A percentile compares a stretch with the other conserved stretches of the same genome.
These are phyloP conservation scores for Pseudolycoriella hygida DNA, from an alignment of 2,888 invertebrate species.

Conservation along the genomic window DNA sequence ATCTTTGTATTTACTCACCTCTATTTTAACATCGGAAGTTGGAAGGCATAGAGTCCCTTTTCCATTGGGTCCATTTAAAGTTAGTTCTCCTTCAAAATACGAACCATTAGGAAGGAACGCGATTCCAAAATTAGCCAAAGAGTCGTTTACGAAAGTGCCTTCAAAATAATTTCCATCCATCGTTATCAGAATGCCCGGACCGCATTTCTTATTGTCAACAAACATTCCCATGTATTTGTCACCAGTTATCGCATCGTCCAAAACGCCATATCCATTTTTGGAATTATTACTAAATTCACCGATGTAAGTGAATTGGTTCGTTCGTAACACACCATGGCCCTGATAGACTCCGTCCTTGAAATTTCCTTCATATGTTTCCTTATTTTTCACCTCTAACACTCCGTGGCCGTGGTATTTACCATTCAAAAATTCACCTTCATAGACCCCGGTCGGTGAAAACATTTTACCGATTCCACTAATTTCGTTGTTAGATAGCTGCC, in stretches of 20 bases:
- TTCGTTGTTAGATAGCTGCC: constrained; percentile 48
- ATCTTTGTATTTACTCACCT: constrained; percentile 9
- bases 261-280: constrained; percentile 73
- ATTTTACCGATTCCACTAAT: constrained; percentile 27
- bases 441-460: constrained; percentile 37
- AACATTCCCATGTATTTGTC: constrained; percentile 85
- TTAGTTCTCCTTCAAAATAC: constrained; percentile 77
- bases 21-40: constrained; percentile 41
- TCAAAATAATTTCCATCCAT: constrained; percentile 84
- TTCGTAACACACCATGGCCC: constrained; percentile 69
- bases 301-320: constrained; percentile 72
- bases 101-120: constrained; percentile 80
- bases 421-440: constrained; percentile 50
- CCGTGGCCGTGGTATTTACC: constrained; percentile 72
- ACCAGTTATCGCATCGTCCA: constrained; percentile 70
- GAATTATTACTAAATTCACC: constrained; percentile 70
- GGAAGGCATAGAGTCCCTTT: constrained; percentile 65
- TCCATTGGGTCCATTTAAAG: constrained; percentile 61
- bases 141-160: constrained; percentile 65
- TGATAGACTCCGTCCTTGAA: constrained; percentile 70
- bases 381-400: constrained; percentile 44
- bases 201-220: constrained; percentile 68
- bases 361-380: constrained; percentile 71
- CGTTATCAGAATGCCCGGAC: constrained; percentile 71
- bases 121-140: constrained; percentile 65